These are phyloP conservation scores for Pseudomyrmex sp. DNA, from an alignment of 1,140 invertebrate species.

Conservation along the genomic window DNA sequence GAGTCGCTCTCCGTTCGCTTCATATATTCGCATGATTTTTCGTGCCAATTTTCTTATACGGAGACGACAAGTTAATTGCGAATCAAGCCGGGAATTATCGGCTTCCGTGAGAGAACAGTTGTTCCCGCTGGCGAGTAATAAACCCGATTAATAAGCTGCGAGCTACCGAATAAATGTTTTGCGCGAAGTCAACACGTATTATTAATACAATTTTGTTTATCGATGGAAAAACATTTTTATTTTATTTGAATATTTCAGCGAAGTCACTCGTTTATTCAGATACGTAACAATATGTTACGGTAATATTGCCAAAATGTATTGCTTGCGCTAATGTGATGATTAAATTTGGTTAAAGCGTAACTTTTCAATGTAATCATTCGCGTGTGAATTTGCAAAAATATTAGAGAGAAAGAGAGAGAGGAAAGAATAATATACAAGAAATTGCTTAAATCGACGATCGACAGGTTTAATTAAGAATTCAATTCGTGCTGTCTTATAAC, in stretches of 20 bases:
- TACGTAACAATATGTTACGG: background rate
- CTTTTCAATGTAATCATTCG: too few relatives aligned
- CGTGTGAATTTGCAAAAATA: background rate
- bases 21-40: slow-evolving; percentile 14
- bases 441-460: slow-evolving; percentile 12
- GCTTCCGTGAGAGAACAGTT: background rate
- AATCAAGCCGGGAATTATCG: slow-evolving; percentile 42
- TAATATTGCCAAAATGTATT: background rate
- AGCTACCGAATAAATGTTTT: slow-evolving; percentile 37
- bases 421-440: background rate
- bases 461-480: slow-evolving; percentile 4
- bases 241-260: slow-evolving; percentile 20
- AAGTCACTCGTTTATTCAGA: background rate
- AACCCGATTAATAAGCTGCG: slow-evolving; percentile 24
- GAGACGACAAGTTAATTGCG: slow-evolving; percentile 37
- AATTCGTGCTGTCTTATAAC: slow-evolving; percentile 1
- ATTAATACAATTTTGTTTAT: slow-evolving; percentile 18
- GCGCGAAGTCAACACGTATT: background rate
- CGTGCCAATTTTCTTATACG: slow-evolving; percentile 12
- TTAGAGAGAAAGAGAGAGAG: background rate
- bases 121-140: background rate
- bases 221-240: background rate
- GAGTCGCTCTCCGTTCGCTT: too few relatives aligned
- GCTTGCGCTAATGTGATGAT: background rate
- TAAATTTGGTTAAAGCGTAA: too few relatives aligned